These are phyloP conservation scores for Diarsia mendica DNA, from an alignment of 2,888 invertebrate species.

Conservation along the genomic window DNA sequence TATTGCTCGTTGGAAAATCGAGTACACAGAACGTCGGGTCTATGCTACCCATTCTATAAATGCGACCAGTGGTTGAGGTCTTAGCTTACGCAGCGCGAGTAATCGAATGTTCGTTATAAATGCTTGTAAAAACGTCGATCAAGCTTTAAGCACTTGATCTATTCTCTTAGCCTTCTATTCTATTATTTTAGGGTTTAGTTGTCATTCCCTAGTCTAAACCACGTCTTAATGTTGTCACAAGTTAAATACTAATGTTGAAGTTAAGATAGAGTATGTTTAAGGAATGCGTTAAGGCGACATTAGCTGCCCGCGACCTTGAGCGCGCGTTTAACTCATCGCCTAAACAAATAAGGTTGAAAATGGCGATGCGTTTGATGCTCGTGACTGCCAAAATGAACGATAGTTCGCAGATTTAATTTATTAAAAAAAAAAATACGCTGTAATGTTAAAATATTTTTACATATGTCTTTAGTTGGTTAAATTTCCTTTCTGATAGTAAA, in stretches of 20 bases:
- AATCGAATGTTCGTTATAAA: conserved; percentile 46
- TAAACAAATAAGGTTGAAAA: no score
- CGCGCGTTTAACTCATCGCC: no score
- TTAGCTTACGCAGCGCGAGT: conserved; percentile 29
- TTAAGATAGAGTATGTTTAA: conserved; percentile 47
- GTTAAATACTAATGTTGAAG: conserved; percentile 53
- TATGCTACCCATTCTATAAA: not conserved
- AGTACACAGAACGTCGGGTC: not conserved
- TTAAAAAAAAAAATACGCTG: no score
- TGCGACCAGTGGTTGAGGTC: conserved; percentile 19
- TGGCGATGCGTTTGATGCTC: no score
- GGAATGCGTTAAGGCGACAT: conserved; percentile 51
- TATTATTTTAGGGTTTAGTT: conserved; percentile 57
- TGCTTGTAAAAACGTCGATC: conserved; percentile 59
- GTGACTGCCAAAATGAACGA: no score
- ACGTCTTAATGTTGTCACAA: conserved; percentile 62
- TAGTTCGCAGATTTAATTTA: no score
- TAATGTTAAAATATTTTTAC: no score
- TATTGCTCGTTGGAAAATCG: not conserved
- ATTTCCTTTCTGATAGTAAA: no score
- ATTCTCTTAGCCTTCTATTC: conserved; percentile 60
- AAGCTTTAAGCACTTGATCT: conserved; percentile 61
- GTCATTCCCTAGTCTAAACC: conserved; percentile 64
- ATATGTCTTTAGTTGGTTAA: no score
- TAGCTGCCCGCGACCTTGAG: no score